Evolutionary conservation across 2,113 vertebrate genomes (phyloP).

Genomic region (Zeus faber): DNA sequence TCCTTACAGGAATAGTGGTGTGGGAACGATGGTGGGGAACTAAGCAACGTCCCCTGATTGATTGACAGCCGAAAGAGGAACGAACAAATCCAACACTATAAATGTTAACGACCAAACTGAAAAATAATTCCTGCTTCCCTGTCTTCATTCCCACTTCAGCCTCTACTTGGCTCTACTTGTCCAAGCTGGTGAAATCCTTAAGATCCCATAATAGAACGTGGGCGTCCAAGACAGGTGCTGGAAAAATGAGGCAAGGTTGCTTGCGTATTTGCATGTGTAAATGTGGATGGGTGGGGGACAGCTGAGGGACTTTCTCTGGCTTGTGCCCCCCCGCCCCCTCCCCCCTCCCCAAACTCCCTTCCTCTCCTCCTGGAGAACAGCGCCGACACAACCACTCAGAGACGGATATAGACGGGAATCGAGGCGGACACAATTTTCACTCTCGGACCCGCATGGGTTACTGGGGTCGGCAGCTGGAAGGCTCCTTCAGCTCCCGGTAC

Average conservation of each 20-base stretch:
- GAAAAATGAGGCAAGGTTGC: slow-evolving; percentile 37
- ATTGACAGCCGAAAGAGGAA: not conserved
- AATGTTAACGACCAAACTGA: no score
- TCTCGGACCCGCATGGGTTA: slow-evolving; percentile 61
- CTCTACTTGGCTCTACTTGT: no score
- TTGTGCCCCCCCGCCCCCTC: not conserved
- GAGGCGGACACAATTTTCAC: slow-evolving; percentile 57
- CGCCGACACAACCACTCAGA: slow-evolving; percentile 35
- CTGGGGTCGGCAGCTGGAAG: slow-evolving; percentile 68
- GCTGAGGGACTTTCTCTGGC: no score
- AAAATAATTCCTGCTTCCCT: not conserved
- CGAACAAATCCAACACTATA: not conserved
- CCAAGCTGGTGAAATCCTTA: slow-evolving; percentile 49
- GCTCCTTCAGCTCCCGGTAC: slow-evolving; percentile 24
- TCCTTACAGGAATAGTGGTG: not conserved
- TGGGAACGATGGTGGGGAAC: no score
- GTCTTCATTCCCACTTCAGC: no score
- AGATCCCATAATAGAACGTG: no score
- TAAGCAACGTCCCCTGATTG: not conserved
- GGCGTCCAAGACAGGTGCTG: slow-evolving; percentile 75
- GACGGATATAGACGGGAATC: slow-evolving; percentile 73
- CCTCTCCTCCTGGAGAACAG: slow-evolving; percentile 27
- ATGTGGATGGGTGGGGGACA: slow-evolving; percentile 56
- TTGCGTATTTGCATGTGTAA: not conserved
- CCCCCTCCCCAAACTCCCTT: slow-evolving; percentile 9